Conservation (phyloP, 2,888 invertebrate species). For the Thymelicus acteon region DNA sequence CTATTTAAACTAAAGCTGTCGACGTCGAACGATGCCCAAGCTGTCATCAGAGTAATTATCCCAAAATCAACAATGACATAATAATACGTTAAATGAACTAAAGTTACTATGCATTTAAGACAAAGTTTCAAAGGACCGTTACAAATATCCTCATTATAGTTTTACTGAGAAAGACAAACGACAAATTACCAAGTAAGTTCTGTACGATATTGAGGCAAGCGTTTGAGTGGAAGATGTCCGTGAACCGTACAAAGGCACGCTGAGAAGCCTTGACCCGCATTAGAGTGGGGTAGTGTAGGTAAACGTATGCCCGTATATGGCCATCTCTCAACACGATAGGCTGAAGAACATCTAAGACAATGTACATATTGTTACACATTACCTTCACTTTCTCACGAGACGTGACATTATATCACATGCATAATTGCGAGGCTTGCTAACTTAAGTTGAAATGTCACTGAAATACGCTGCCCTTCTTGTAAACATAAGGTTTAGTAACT, state of each 20-base stretch:
- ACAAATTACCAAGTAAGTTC: not conserved
- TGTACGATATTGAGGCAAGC: constrained; percentile 19
- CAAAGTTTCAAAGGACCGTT: too few relatives aligned
- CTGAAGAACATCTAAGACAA: not conserved
- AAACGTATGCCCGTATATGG: constrained; percentile 28
- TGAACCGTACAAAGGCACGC: constrained; percentile 29
- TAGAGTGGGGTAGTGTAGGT: constrained; percentile 25
- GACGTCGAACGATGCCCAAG: too few relatives aligned
- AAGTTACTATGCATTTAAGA: too few relatives aligned
- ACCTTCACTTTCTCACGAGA: constrained; percentile 8
- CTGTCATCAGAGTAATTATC: too few relatives aligned
- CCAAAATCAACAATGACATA: too few relatives aligned
- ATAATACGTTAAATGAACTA: too few relatives aligned
- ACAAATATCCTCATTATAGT: too few relatives aligned
- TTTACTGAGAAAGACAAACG: constrained; percentile 1
- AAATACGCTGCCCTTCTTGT: constrained; percentile 3
- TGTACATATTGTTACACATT: constrained; percentile 7
- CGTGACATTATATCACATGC: not conserved
- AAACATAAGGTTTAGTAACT: not conserved
- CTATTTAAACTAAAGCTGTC: too few relatives aligned
- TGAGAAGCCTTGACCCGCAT: constrained; percentile 31
- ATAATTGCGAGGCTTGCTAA: not conserved
- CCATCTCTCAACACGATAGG: not conserved
- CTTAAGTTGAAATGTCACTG: constrained; percentile 14
- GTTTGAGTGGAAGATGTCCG: constrained; percentile 34